Base-by-base conservation (phyloP, 2,888 invertebrate genomes). In the Morpho achilles region DNA sequence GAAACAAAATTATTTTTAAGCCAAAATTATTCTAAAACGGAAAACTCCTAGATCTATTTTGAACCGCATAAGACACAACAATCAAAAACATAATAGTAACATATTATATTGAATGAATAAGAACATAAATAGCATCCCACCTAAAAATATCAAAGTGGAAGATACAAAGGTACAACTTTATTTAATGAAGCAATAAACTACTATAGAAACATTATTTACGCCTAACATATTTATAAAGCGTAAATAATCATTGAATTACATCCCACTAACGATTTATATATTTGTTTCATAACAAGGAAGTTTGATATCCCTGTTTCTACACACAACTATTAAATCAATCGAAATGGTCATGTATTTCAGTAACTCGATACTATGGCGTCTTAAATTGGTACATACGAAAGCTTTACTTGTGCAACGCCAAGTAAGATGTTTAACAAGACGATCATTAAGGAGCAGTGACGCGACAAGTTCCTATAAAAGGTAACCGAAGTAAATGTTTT, bases 391-490 rank as follows among this genome's bases (percentile, higher is more conserved):
- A 55, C 58, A 55, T 53, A 70, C 67, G 70, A 73, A 73, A 70
- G 70, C 64, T 59, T 51, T 51, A 47, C 49, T 62, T 59, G 61
- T 54, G 65, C 68, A 68, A 66, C 60, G 63, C 63, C 60, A 66
- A 66, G 62, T 65, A 55, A 70, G 67, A 69, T 65, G 70, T 68
- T 67, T 66, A 63, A 61, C 62, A 63, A 68, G 70, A 71, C 64
- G 69, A 62, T 66, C 65, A 61, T 64, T 66, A 68, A 64, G 62
- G 64, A 67, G 68, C 68, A 66, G 69, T 61, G 67, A 67, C 68
- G 70, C 69, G 67, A 74, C 77, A 66, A 73, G 74, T 77, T 75
- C 63, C 77, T 79, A 68, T 80, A 80, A 71, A 81, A 76, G 80
- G 77, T 69, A 53, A 70, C 69, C 68, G 32, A 71, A 72, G 70